A percentile compares a stretch with the other conserved stretches of the same genome.
Evolutionary conservation across 2,113 vertebrate species (phyloP).

Genomic region (Gymnobelideus leadbeateri): DNA sequence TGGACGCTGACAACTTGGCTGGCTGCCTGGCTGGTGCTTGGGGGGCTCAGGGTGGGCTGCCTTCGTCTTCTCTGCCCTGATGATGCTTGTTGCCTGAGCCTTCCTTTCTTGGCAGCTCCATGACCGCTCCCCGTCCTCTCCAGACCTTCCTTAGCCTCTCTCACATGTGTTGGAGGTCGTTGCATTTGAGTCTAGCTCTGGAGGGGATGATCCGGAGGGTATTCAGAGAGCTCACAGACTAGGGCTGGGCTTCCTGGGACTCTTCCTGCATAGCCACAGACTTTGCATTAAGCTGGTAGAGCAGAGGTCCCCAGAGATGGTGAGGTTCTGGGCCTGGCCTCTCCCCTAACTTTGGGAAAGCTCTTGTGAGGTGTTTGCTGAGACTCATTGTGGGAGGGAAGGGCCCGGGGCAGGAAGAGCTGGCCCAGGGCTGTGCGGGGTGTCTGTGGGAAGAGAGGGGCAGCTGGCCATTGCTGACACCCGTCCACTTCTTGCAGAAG

Average conservation of each 20-base stretch:
- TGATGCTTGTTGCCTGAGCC: too few species aligned
- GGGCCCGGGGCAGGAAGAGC: not conserved
- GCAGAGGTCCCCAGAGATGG: not conserved
- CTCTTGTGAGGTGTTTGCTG: not conserved
- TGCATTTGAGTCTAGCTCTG: not conserved
- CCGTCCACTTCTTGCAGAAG: constrained; percentile 88
- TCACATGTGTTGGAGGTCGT: not conserved
- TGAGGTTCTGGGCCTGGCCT: not conserved
- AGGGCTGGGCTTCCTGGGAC: not conserved
- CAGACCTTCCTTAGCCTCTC: not conserved
- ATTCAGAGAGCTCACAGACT: not conserved
- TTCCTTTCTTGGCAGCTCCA: not conserved
- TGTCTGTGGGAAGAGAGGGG: accelerated
- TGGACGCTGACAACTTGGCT: not conserved
- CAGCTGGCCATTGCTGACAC: accelerated
- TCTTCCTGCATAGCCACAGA: accelerated
- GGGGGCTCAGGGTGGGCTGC: accelerated
- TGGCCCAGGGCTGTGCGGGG: not conserved
- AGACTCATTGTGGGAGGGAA: not conserved
- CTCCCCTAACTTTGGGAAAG: not conserved
- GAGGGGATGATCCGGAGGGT: too few species aligned
- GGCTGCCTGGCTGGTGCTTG: not conserved
- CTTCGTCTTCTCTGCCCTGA: not conserved
- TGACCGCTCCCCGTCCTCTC: not conserved
- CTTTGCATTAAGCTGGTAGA: not conserved